Evolutionary conservation across 2,113 vertebrate species (phyloP).

Genomic region (Isichthys henryi): DNA sequence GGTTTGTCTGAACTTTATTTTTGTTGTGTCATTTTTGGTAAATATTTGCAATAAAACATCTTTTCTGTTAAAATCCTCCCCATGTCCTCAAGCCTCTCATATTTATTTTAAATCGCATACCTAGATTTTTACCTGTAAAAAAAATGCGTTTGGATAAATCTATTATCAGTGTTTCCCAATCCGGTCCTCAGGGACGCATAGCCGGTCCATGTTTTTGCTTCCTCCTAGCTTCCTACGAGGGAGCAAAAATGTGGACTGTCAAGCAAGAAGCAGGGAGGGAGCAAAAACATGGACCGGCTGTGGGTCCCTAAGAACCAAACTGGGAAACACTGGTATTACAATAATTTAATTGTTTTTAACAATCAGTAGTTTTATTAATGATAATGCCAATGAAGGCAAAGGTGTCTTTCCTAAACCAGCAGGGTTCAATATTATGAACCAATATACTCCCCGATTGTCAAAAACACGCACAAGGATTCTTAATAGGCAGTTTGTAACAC

Average conservation of each 20-base stretch:
- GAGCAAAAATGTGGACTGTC: no score
- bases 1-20: no score
- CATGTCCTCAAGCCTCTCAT: no score
- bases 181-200: no score
- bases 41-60: no score
- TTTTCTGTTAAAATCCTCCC: not conserved
- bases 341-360: not conserved
- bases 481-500: not conserved
- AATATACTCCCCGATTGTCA: not conserved
- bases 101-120: not conserved
- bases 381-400: not conserved
- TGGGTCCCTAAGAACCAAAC: no score
- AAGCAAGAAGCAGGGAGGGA: no score
- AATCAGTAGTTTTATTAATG: not conserved
- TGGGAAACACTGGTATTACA: no score
- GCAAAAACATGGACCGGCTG: no score
- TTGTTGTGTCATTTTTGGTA: no score
- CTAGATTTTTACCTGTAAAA: not conserved
- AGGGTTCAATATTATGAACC: not conserved
- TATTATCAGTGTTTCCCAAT: not conserved
- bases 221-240: no score
- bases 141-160: not conserved
- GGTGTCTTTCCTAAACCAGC: not conserved
- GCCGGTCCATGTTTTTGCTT: no score
- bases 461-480: not conserved